Conservation (phyloP, 1,140 invertebrate species). For the Nomia melanderi region DNA sequence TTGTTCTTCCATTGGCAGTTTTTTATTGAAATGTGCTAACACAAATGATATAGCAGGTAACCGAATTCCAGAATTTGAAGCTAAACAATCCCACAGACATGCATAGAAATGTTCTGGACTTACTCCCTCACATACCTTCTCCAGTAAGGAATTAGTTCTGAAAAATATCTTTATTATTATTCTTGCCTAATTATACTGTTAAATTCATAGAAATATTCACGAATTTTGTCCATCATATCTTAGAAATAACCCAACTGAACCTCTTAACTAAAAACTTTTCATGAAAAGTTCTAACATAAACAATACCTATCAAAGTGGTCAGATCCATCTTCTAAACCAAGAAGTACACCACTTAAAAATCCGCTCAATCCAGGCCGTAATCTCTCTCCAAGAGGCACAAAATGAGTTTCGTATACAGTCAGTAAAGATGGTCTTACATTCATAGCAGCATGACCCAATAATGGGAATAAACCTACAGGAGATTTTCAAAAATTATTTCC, state of each 20-base stretch:
- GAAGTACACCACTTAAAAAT: constrained; percentile 91
- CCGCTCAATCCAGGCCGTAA: constrained; percentile 93
- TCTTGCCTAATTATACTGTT: background rate
- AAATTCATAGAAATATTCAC: too few relatives aligned
- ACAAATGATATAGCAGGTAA: constrained; percentile 92
- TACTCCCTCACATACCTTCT: constrained; percentile 91
- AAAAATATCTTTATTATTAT: constrained; percentile 57
- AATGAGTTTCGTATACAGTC: constrained; percentile 95
- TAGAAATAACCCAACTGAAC: too few relatives aligned
- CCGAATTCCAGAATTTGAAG: constrained; percentile 91
- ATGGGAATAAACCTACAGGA: constrained; percentile 90
- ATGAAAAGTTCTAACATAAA: background rate
- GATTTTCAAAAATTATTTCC: constrained; percentile 26
- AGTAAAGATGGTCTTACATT: constrained; percentile 92
- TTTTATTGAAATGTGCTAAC: constrained; percentile 91
- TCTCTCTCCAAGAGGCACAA: constrained; percentile 91
- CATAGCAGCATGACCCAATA: constrained; percentile 94
- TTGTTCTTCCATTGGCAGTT: constrained; percentile 91
- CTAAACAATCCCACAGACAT: constrained; percentile 93
- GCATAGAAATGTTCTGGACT: constrained; percentile 91
- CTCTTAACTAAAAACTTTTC: too few relatives aligned
- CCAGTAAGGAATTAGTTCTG: constrained; percentile 89
- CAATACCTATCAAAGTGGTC: constrained; percentile 91
- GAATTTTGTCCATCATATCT: too few relatives aligned
- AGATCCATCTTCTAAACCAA: constrained; percentile 94